phyloP scores from a whole-genome alignment of 2,113 vertebrate genomes.

The Megaceryle torquata region DNA sequence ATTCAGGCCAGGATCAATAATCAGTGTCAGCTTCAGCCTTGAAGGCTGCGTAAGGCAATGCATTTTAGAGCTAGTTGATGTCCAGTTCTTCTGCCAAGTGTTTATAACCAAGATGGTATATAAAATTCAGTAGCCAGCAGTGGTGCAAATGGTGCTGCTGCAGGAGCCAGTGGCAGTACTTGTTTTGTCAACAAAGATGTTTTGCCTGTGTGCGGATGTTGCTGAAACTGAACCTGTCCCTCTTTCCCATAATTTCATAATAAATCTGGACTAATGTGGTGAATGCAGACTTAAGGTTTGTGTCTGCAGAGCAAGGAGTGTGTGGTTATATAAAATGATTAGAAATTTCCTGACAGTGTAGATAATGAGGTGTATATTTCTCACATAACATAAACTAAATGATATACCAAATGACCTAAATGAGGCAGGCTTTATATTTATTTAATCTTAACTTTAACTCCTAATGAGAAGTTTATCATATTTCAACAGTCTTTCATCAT shows the following conservation, averaged over 20 bases:
- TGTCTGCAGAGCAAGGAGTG: not conserved
- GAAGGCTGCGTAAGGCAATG: not conserved
- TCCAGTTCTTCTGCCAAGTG: not conserved
- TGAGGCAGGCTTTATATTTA: not conserved
- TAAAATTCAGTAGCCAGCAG: not conserved
- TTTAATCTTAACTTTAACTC: constrained; percentile 10
- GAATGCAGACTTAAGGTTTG: not conserved
- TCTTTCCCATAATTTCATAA: not conserved
- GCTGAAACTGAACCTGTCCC: not conserved
- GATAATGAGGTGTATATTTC: constrained; percentile 2
- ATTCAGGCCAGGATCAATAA: not conserved
- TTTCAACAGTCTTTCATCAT: constrained; percentile 17
- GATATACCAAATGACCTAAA: not conserved
- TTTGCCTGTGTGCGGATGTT: not conserved
- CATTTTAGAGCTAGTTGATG: not conserved
- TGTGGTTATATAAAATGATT: not conserved
- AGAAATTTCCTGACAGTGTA: not conserved
- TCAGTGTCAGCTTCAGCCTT: not conserved
- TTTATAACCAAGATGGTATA: not conserved
- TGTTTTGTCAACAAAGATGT: not conserved
- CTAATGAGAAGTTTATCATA: not conserved
- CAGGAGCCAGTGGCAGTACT: not conserved
- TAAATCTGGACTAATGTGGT: not conserved
- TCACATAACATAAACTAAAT: not conserved
- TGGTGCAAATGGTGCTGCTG: not conserved